Percentiles rank a stretch among this genome's conserved stretches.
Evolutionary conservation across 2,797 vertebrate genomes (phyloP).

Genomic region (Galagoides demidoff): DNA sequence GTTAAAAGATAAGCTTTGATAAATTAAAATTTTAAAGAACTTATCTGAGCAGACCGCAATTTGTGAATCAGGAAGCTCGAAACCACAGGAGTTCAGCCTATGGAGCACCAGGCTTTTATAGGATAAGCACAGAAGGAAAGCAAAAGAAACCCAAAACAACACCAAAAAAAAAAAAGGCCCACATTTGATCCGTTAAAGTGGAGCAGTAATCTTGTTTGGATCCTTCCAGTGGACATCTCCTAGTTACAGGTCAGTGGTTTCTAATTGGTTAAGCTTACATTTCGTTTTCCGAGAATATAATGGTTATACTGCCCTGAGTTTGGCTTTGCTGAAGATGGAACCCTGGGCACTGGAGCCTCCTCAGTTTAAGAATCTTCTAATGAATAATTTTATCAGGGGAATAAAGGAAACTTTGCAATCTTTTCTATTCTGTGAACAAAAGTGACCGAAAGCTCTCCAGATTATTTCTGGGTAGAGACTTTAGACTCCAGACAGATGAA

Average conservation of each 20-base stretch:
- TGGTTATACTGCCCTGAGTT: background rate
- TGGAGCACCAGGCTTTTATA: background rate
- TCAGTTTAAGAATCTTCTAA: background rate
- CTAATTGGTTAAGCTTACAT: background rate
- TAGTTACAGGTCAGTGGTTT: background rate
- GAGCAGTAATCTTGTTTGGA: background rate
- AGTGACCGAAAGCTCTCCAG: background rate
- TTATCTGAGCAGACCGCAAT: background rate
- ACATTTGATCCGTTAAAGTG: too few relatives aligned
- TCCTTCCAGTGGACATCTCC: background rate
- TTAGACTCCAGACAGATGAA: background rate
- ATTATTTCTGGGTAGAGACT: background rate
- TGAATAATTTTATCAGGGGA: background rate
- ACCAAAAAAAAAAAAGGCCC: too few relatives aligned
- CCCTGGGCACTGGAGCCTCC: background rate
- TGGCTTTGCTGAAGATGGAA: background rate
- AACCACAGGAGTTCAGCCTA: background rate
- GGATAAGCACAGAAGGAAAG: background rate
- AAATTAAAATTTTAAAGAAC: background rate
- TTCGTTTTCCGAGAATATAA: background rate
- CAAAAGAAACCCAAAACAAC: background rate
- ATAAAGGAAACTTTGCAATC: background rate
- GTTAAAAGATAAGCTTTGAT: background rate
- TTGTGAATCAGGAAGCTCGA: background rate
- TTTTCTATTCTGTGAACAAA: background rate